Conservation (phyloP, 2,888 invertebrate species). For the Napeogenes inachia region DNA sequence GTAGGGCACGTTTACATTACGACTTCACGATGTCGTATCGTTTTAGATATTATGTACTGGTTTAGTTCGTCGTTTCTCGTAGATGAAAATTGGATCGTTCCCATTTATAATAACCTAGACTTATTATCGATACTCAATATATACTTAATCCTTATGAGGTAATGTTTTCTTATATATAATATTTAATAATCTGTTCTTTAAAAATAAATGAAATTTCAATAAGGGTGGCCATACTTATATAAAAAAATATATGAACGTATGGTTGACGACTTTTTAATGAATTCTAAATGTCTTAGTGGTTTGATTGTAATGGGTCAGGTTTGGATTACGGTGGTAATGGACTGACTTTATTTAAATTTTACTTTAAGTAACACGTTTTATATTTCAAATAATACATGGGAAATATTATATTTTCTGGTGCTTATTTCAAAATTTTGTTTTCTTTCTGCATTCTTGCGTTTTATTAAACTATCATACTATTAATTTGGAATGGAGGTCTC, state of each 20-base stretch:
- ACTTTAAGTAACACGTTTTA: too few relatives aligned
- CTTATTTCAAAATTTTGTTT: too few relatives aligned
- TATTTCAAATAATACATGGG: too few relatives aligned
- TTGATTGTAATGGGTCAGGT: too few relatives aligned
- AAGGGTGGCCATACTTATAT: too few relatives aligned
- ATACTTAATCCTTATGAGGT: slow-evolving; percentile 17
- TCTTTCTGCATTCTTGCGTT: too few relatives aligned
- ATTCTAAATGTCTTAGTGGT: slow-evolving; percentile 12
- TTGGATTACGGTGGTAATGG: too few relatives aligned
- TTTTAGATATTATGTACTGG: not conserved
- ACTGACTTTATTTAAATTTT: too few relatives aligned
- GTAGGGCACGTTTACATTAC: slow-evolving; percentile 20
- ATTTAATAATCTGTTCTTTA: not conserved
- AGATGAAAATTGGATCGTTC: not conserved
- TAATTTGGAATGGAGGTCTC: too few relatives aligned
- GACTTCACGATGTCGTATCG: not conserved
- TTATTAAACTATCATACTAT: too few relatives aligned
- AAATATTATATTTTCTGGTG: too few relatives aligned
- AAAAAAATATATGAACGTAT: slow-evolving; percentile 25
- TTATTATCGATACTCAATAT: slow-evolving; percentile 44
- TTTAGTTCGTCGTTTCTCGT: not conserved
- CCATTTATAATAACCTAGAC: slow-evolving; percentile 4
- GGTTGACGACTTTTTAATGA: slow-evolving; percentile 27
- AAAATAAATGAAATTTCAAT: not conserved
- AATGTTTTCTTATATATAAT: too few relatives aligned